phyloP scores from a whole-genome alignment of 2,113 vertebrate species.

The Poeciliopsis retropinna region DNA sequence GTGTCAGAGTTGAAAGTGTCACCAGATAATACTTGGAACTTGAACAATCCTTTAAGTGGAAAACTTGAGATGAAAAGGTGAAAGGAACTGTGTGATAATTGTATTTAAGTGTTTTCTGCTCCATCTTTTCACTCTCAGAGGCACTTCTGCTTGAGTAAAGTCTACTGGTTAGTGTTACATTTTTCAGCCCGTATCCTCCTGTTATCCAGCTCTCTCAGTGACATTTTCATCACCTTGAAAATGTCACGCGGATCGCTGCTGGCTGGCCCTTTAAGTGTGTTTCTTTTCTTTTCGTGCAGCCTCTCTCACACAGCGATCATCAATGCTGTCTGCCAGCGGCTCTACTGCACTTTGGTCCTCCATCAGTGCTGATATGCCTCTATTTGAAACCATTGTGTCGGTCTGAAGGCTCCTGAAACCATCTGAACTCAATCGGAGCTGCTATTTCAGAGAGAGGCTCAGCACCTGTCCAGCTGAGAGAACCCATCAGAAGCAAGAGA shows the following conservation, averaged over 20 bases:
- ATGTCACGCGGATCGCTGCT: constrained; percentile 36
- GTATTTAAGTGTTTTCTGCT: neutral
- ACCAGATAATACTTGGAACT: neutral
- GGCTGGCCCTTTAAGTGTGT: constrained; percentile 12
- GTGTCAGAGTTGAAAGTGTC: neutral
- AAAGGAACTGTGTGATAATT: neutral
- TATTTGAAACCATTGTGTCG: constrained; percentile 12
- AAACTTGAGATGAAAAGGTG: neutral
- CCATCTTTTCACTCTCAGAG: constrained; percentile 1
- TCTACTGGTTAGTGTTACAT: constrained; percentile 23
- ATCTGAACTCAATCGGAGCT: constrained; percentile 6
- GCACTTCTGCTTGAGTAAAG: constrained; percentile 7
- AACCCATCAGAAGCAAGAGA: neutral
- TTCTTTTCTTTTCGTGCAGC: constrained; percentile 15
- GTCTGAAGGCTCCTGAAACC: constrained; percentile 10
- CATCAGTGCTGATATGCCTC: constrained; percentile 8
- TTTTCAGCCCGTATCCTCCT: constrained; percentile 10
- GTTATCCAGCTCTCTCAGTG: constrained; percentile 19
- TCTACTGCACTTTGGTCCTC: constrained; percentile 41
- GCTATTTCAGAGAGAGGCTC: constrained; percentile 4
- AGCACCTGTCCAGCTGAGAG: neutral
- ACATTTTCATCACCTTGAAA: constrained; percentile 28
- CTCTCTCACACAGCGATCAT: constrained; percentile 9
- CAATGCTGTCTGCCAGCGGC: neutral
- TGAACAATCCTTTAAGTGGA: neutral